phyloP scores from a whole-genome alignment of 2,797 vertebrate genomes.

The Numenius phaeopus region DNA sequence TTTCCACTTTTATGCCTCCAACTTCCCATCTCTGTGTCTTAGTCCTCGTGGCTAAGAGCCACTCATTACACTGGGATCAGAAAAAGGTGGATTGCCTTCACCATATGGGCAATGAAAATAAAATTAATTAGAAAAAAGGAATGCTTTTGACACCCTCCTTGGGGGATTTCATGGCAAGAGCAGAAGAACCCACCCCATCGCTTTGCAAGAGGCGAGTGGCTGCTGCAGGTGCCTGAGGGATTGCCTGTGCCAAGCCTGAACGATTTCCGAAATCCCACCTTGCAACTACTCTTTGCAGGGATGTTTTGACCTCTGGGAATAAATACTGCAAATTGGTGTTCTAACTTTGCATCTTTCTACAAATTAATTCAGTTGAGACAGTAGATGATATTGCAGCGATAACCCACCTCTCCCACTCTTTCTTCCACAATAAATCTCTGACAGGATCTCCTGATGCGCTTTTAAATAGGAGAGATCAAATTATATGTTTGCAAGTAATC shows the following conservation, averaged over 20 bases:
- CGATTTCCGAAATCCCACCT: not conserved
- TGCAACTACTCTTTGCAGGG: not conserved
- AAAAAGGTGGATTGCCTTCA: not conserved
- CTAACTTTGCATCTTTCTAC: not conserved
- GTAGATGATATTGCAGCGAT: not conserved
- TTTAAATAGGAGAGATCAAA: slow-evolving; percentile 25
- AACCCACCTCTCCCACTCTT: slow-evolving; percentile 17
- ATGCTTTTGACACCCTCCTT: not conserved
- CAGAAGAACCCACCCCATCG: not conserved
- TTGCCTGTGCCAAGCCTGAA: not conserved
- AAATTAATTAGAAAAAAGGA: not conserved
- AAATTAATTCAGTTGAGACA: slow-evolving; percentile 23
- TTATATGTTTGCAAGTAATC: slow-evolving; percentile 53
- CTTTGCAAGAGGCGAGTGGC: not conserved
- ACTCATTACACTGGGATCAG: not conserved
- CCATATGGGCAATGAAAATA: not conserved
- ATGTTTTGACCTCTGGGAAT: slow-evolving; percentile 12
- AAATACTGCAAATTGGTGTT: not conserved
- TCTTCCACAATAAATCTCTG: slow-evolving; percentile 6
- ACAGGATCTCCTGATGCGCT: not conserved
- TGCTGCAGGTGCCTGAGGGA: not conserved
- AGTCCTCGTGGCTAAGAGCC: not conserved
- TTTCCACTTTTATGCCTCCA: not conserved
- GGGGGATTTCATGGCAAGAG: not conserved
- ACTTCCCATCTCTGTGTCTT: not conserved